Percentiles rank a stretch among this genome's conserved stretches.
These are phyloP conservation scores for Cossypha niveicapilla DNA, from an alignment of 2,797 vertebrate genomes.

Conservation along the genomic window DNA sequence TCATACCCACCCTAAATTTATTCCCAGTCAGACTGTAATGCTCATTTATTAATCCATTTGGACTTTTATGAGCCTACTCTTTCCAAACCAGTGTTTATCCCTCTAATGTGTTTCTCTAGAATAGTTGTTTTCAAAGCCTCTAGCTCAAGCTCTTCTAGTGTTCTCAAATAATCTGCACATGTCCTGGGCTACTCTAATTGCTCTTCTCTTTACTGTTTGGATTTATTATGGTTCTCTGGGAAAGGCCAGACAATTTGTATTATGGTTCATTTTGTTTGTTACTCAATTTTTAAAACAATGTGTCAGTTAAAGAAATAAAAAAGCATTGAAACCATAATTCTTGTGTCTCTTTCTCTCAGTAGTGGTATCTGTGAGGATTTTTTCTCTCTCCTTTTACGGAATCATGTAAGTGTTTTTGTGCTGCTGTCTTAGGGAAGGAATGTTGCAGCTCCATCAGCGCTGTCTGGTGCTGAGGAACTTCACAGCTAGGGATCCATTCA, in stretches of 20 bases:
- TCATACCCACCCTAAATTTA: not conserved
- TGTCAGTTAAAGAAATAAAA: constrained; percentile 79
- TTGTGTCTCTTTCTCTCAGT: constrained; percentile 73
- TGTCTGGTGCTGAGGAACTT: not conserved
- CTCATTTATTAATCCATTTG: not conserved
- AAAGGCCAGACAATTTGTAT: not conserved
- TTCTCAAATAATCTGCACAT: not conserved
- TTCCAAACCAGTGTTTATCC: not conserved
- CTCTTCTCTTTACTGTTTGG: not conserved
- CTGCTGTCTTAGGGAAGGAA: constrained; percentile 75
- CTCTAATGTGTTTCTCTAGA: not conserved
- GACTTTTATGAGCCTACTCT: not conserved
- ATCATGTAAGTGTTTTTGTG: constrained; percentile 67
- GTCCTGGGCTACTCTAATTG: not conserved
- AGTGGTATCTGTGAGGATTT: constrained; percentile 77
- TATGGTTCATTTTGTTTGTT: not conserved
- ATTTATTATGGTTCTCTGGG: not conserved
- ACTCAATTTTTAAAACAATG: not conserved
- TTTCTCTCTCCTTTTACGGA: constrained; percentile 59
- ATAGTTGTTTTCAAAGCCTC: not conserved
- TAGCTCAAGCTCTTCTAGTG: not conserved
- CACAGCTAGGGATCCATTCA: constrained; percentile 6
- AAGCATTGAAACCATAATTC: constrained; percentile 78
- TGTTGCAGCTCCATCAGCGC: constrained; percentile 74
- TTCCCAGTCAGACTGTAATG: not conserved